Conservation (phyloP, 2,888 invertebrate genomes). For the Euplexia lucipara region DNA sequence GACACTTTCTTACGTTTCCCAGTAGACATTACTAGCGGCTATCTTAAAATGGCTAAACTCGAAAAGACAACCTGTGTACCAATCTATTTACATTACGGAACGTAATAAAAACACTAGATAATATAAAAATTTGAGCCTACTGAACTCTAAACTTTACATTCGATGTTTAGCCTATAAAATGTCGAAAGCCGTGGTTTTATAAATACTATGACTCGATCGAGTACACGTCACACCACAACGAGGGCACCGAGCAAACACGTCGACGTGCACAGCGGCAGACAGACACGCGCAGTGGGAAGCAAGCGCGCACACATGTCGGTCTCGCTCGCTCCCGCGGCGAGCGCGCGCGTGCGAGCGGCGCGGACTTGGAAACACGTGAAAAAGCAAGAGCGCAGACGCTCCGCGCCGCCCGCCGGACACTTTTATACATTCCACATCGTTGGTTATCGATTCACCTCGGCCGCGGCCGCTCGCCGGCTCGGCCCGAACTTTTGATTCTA, state of each 20-base stretch:
- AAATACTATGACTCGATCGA: constrained; percentile 43
- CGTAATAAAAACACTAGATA: constrained; percentile 11
- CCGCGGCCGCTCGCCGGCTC: too few relatives aligned
- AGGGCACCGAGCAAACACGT: constrained; percentile 77
- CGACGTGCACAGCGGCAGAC: constrained; percentile 85
- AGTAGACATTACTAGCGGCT: constrained; percentile 34
- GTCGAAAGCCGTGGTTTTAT: constrained; percentile 14
- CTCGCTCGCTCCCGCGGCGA: constrained; percentile 71
- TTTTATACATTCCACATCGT: constrained; percentile 76
- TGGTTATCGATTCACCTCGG: constrained; percentile 76
- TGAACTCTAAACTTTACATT: neutral
- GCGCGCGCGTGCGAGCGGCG: constrained; percentile 61
- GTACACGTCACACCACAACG: constrained; percentile 74
- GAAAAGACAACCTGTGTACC: neutral
- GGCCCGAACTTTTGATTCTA: constrained; percentile 52
- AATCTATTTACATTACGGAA: constrained; percentile 7
- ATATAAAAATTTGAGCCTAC: neutral
- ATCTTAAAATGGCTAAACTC: neutral
- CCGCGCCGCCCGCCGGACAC: constrained; percentile 68
- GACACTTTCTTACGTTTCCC: constrained; percentile 48
- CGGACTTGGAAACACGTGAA: constrained; percentile 75
- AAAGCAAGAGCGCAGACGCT: constrained; percentile 88
- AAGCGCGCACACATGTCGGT: constrained; percentile 74
- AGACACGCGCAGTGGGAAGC: constrained; percentile 85
- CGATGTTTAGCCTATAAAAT: too few relatives aligned